Evolutionary conservation across 2,113 vertebrate genomes (phyloP).

Genomic region (Vidua chalybeata): DNA sequence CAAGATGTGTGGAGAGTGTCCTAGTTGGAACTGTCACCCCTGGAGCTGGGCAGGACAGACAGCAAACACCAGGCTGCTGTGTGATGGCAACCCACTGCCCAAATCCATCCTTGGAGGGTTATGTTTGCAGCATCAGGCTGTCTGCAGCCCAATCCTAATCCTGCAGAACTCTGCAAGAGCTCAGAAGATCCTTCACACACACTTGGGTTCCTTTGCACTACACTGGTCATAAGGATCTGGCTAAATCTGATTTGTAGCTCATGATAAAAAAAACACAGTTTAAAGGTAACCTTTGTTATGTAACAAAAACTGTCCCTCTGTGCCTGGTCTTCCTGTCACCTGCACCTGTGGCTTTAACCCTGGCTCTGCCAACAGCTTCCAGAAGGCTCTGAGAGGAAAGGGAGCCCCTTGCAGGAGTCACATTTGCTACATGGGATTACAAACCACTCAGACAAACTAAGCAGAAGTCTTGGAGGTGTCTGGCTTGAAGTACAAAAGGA

Average conservation of each 20-base stretch:
- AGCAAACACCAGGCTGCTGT: neutral
- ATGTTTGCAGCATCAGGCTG: neutral
- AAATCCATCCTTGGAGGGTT: neutral
- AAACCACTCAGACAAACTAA: neutral
- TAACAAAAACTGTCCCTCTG: neutral
- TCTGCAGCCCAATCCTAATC: neutral
- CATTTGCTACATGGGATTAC: neutral
- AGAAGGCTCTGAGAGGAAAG: neutral
- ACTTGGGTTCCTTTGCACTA: fast-evolving
- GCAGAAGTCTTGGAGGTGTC: neutral
- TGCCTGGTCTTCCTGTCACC: neutral
- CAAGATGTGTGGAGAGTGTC: neutral
- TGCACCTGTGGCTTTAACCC: neutral
- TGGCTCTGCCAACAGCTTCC: neutral
- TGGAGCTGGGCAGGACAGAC: neutral
- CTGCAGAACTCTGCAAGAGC: neutral
- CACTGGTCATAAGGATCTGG: neutral
- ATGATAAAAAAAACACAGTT: neutral
- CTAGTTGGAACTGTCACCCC: neutral
- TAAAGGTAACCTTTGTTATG: neutral
- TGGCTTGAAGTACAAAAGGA: neutral
- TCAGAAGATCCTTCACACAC: neutral
- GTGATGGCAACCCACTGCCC: neutral
- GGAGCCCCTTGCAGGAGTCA: neutral
- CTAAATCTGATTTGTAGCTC: neutral